Base-by-base conservation (phyloP, 2,888 invertebrate genomes). In the Lysandra bellargus region DNA sequence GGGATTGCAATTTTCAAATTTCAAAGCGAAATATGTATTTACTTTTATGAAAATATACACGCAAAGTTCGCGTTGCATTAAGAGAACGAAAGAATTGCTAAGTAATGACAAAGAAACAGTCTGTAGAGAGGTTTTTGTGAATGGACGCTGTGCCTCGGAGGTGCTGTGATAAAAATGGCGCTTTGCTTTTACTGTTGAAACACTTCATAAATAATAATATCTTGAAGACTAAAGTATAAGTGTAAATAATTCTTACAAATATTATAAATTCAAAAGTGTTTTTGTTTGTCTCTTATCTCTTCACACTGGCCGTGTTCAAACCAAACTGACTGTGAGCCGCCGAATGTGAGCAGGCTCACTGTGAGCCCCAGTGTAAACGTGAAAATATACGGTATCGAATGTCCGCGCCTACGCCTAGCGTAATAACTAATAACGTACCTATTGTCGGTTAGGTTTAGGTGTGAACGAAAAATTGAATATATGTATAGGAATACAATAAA, bases 71-170 rank as follows among this genome's bases (percentile, higher is more conserved):
- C 14, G 23, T 0, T 76, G 33, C 76, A 76, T 76, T 53, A 30
- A 23, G 80, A 82, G 80, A 82, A 80, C 78, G 77, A 49, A 79
- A 79, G 79, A 81, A 82, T 82, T 79, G 80, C 80, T 82, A 82
- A 82, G 82, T 82, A 82, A 82, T 82, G 82, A 82, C 81, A 76
- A 60, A 79, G 79, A 80, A 69, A 69, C 79, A 73, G 78, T 80
- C 80, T 76, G 72, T 72, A 78, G 80, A 69, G 79, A 79, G 80
- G 80, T 81, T 81, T 81, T 81, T 80, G 80, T 82, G 74, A 75
- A 79, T 79, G 60, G 74, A 60, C 60, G 53, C 37, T 57, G 60
- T 74, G 30, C 74, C 57, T 57, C 40, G 40, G 44, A 61, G 60
- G 33, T 23, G 37, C 60, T 57, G 53, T 57, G 60, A 57, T 60